Evolutionary conservation across 2,113 vertebrate species (phyloP).

Genomic region (Pelecanoides urinatrix): DNA sequence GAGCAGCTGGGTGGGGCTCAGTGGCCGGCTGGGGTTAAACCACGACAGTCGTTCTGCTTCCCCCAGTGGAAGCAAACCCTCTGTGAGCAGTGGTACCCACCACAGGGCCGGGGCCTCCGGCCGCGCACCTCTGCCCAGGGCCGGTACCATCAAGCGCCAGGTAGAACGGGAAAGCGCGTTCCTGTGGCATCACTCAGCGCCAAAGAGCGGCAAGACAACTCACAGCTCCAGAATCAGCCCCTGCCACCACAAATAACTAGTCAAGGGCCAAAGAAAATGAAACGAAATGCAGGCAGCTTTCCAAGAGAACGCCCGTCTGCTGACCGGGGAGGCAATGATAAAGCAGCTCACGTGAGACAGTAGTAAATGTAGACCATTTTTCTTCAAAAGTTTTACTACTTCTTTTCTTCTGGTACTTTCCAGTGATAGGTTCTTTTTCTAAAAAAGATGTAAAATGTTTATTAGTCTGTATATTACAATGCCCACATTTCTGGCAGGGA

Average conservation of each 20-base stretch:
- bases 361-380: background rate
- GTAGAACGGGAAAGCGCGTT: background rate
- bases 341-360: too few species aligned
- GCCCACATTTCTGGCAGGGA: background rate
- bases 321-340: too few species aligned
- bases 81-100: too few species aligned
- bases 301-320: too few species aligned
- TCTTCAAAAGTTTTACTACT: background rate
- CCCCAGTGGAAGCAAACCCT: background rate
- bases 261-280: background rate
- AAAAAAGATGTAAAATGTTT: background rate
- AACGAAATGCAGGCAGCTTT: background rate
- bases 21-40: too few species aligned
- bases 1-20: too few species aligned
- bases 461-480: too few species aligned
- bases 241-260: background rate
- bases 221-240: background rate
- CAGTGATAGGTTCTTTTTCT: background rate
- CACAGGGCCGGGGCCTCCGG: background rate
- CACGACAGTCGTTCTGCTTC: too few species aligned
- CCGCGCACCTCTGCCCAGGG: rapidly evolving
- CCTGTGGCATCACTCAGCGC: too few species aligned
- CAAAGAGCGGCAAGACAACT: background rate
- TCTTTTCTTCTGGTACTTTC: background rate
- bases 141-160: too few species aligned